Evolutionary conservation across 2,113 vertebrate genomes (phyloP), one percentile per base, ranked within the genome.

Genomic region (Passerina amoena): DNA sequence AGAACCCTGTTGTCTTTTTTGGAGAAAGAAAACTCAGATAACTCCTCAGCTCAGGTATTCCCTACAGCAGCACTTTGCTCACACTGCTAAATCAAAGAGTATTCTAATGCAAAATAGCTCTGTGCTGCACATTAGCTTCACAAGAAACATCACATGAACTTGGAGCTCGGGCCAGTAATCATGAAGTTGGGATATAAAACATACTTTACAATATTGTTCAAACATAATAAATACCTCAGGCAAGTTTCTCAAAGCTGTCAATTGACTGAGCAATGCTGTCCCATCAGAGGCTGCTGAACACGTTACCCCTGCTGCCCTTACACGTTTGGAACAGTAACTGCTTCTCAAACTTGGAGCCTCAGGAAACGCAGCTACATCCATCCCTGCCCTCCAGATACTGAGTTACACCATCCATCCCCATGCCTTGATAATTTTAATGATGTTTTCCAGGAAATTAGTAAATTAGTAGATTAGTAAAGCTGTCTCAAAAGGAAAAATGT

Each of bases 211-310:
- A 51, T 94, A 84, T 68, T 92, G 82, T 78, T 96, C 75, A 90
- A 97, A 90, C 77, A 93, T 50, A 68, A 92, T 83, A 92, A 96
- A 77, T 73, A 91, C 82, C 72, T 93, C 86, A 77, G 88, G 68
- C 69, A 92, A 88, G 31, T 78, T 92, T 83, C 78, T 83, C 35
- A 68, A 64, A 86, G 71, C 75, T 94, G 82, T 48, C 76, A 90
- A 57, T 54, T 84, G 69, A 30, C 82, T 90, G 15, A 94, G 86
- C 70, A 90, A 60, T 48, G 0, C 42, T 38, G 77, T 80, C 71
- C 75, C 57, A 64, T 31, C 86, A 90, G 71, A 91, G 68, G 79
- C 87, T 88, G 72, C 50, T 82, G 59, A 77, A 59, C 72, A 65
- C 8, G 6, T 76, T 81, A 47, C 59, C 14, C 33, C 33, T 78